Conservation (phyloP, 2,113 vertebrate genomes). For the Girardinichthys multiradiatus region DNA sequence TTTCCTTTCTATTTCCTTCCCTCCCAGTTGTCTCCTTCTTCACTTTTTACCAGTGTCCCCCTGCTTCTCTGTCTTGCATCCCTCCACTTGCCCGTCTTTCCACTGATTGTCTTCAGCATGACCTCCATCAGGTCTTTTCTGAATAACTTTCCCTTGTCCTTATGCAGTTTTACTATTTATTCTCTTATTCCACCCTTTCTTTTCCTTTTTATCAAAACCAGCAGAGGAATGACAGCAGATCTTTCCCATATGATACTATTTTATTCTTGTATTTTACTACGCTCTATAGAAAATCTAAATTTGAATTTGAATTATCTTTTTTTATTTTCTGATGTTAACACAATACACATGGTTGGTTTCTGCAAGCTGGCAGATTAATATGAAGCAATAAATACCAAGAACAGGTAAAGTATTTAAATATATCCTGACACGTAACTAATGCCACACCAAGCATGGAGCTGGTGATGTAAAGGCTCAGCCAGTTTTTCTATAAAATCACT, state of each 20-base stretch:
- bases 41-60: conserved; percentile 21
- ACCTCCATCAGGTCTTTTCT: conserved; percentile 56
- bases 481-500: neutral
- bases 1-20: conserved; percentile 18
- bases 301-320: neutral
- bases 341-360: neutral
- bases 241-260: conserved; percentile 15
- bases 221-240: neutral
- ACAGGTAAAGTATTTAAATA: neutral
- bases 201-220: conserved; percentile 17
- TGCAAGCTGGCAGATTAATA: neutral
- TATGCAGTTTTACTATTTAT: conserved; percentile 22
- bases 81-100: neutral
- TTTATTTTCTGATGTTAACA: neutral
- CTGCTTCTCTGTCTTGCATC: neutral
- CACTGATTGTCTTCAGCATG: conserved; percentile 34
- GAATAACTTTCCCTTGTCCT: conserved; percentile 53
- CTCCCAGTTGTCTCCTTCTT: conserved; percentile 9
- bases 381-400: neutral
- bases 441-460: neutral
- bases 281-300: conserved; percentile 7
- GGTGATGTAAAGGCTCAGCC: neutral
- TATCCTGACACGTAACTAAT: neutral
- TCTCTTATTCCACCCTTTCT: conserved; percentile 26
- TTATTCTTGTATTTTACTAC: neutral